A percentile compares a stretch with the other conserved stretches of the same genome.
These are phyloP conservation scores for Arnoldichthys spilopterus DNA, from an alignment of 2,797 vertebrate species.

Conservation along the genomic window DNA sequence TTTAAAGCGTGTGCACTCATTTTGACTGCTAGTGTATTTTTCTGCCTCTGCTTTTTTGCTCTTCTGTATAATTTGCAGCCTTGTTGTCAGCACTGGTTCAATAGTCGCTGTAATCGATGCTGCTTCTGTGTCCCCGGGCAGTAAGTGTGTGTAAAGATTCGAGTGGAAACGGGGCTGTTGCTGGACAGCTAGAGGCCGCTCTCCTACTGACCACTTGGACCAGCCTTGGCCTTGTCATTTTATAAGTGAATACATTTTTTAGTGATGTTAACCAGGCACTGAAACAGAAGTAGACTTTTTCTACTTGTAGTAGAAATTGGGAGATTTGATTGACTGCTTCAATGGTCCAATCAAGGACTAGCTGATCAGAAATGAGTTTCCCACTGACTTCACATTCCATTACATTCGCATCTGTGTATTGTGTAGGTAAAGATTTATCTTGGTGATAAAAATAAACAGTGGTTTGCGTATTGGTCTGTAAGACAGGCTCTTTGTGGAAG, in stretches of 20 bases:
- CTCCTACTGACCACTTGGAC: constrained; percentile 35
- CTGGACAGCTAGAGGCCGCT: constrained; percentile 22
- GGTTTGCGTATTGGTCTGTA: background rate
- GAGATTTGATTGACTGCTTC: constrained; percentile 6
- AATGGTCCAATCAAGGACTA: background rate
- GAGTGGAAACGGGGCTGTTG: constrained; percentile 6
- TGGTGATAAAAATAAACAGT: constrained; percentile 4
- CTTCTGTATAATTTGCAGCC: background rate
- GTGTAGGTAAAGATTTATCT: background rate
- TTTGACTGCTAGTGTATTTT: no score
- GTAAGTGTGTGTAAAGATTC: constrained; percentile 10
- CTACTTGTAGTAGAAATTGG: background rate
- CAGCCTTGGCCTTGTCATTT: constrained; percentile 33
- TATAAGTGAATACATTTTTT: background rate
- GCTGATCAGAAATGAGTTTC: background rate
- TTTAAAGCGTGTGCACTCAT: no score
- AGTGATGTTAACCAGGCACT: background rate
- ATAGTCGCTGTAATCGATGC: constrained; percentile 45
- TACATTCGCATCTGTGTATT: background rate
- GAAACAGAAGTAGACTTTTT: background rate
- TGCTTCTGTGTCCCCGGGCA: constrained; percentile 1
- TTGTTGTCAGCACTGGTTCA: constrained; percentile 24
- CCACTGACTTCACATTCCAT: background rate
- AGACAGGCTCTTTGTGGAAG: constrained; percentile 17
- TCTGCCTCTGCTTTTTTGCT: no score